Base-by-base conservation (phyloP, 1,140 invertebrate species). In the Hypsibius dujardini region DNA sequence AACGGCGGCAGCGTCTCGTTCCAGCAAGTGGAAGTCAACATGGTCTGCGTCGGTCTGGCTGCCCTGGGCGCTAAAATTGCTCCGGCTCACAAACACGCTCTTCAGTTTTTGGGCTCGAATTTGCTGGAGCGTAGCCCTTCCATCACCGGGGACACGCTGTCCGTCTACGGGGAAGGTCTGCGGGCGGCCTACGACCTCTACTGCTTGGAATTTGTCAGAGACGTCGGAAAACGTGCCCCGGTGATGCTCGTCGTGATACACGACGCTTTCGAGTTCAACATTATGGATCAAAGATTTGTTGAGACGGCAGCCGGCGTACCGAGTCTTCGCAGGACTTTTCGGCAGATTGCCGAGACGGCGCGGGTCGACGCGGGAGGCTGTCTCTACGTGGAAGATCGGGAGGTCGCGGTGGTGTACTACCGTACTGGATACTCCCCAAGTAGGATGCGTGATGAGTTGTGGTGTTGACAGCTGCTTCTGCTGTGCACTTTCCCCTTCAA, bases 401-500 rank as follows among this genome's bases (percentile, higher is more conserved):
- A 87, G 76, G 85, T 98, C 15, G 89, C 87, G 47, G 88, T 99
- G 42, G 87, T 96, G 42, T 98, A 98, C 80, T 95, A 89, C 80
- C 84, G 95, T 75, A 84, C 87, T 71, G 94, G 91, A 1, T n/a
- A n/a, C n/a, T n/a, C n/a, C n/a, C n/a, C n/a, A n/a, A n/a, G n/a
- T n/a, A n/a, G n/a, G n/a, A n/a, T n/a, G n/a, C n/a, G n/a, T n/a
- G n/a, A n/a, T n/a, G n/a, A n/a, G n/a, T n/a, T n/a, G n/a, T n/a
- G n/a, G n/a, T n/a, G n/a, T n/a, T n/a, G n/a, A n/a, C n/a, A n/a
- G n/a, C n/a, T n/a, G n/a, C n/a, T n/a, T n/a, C n/a, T n/a, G n/a
- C n/a, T n/a, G n/a, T n/a, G n/a, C n/a, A n/a, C n/a, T n/a, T n/a
- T n/a, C n/a, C n/a, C n/a, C n/a, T n/a, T n/a, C n/a, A n/a, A n/a